phyloP scores from a whole-genome alignment of 2,797 vertebrate genomes.

The Manis crassicaudata region DNA sequence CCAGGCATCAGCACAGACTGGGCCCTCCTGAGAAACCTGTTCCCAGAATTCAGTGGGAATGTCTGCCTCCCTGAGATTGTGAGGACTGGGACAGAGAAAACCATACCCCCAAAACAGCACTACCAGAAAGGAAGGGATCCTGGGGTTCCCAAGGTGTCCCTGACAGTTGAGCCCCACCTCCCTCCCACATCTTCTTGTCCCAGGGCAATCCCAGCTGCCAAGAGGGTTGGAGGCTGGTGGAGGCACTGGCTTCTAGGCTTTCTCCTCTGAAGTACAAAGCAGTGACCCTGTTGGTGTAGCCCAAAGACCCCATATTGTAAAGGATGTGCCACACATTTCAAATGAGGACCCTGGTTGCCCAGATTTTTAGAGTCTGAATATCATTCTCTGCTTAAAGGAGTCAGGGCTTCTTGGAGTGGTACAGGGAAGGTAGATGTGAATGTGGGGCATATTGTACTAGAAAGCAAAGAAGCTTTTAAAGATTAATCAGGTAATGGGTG shows the following conservation, averaged over 20 bases:
- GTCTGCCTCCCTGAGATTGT: not conserved
- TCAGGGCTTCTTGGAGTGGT: not conserved
- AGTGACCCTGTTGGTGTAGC: not conserved
- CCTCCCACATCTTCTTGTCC: not conserved
- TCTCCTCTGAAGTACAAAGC: conserved; percentile 8
- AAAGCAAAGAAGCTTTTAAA: conserved; percentile 4
- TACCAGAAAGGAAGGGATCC: not conserved
- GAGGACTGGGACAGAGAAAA: not conserved
- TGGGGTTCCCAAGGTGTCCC: not conserved
- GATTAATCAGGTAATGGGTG: not conserved
- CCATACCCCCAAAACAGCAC: not conserved
- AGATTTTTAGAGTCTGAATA: conserved; percentile 19
- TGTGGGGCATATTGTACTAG: not conserved
- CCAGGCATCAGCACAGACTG: not conserved
- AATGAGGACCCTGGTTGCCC: not conserved
- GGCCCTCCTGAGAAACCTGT: not conserved
- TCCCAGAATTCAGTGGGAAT: not conserved
- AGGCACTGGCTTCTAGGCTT: not conserved
- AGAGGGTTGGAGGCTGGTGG: not conserved
- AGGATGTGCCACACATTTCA: not conserved
- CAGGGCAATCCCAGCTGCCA: not conserved
- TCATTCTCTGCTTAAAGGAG: conserved; percentile 31
- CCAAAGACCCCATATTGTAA: not conserved
- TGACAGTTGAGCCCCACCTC: not conserved
- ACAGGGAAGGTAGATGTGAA: not conserved